Evolutionary conservation across 2,113 vertebrate species (phyloP).

Genomic region (Aplodontia rufa): DNA sequence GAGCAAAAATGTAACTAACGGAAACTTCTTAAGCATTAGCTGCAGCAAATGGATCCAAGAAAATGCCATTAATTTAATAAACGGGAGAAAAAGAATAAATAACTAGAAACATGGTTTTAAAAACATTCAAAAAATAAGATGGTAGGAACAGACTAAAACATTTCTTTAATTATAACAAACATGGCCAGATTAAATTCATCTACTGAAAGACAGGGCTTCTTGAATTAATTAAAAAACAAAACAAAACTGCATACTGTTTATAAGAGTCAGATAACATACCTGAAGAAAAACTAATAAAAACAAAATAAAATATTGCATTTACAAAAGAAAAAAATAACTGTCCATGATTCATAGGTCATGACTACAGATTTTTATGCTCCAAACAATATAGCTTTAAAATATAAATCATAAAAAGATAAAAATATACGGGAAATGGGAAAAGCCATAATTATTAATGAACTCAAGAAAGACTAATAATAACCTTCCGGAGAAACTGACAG

Average conservation of each 20-base stretch:
- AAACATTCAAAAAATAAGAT: slow-evolving; percentile 33
- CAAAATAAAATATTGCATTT: not conserved
- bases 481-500: not conserved
- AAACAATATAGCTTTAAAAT: slow-evolving; percentile 28
- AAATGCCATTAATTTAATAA: not conserved
- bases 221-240: not conserved
- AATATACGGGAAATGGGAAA: not conserved
- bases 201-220: slow-evolving; percentile 11
- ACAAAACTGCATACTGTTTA: not conserved
- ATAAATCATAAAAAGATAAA: not conserved
- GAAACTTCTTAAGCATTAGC: not conserved
- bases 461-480: not conserved
- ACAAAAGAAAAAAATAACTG: not conserved
- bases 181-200: not conserved
- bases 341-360: not conserved
- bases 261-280: slow-evolving; percentile 6
- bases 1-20: not conserved
- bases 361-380: not conserved
- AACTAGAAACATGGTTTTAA: not conserved
- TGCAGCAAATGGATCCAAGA: not conserved
- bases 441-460: not conserved
- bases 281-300: slow-evolving; percentile 10
- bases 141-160: not conserved
- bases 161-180: not conserved
- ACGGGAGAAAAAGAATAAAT: not conserved